These are phyloP conservation scores for Oppia nitens DNA, from an alignment of 1,140 invertebrate species.

Conservation along the genomic window DNA sequence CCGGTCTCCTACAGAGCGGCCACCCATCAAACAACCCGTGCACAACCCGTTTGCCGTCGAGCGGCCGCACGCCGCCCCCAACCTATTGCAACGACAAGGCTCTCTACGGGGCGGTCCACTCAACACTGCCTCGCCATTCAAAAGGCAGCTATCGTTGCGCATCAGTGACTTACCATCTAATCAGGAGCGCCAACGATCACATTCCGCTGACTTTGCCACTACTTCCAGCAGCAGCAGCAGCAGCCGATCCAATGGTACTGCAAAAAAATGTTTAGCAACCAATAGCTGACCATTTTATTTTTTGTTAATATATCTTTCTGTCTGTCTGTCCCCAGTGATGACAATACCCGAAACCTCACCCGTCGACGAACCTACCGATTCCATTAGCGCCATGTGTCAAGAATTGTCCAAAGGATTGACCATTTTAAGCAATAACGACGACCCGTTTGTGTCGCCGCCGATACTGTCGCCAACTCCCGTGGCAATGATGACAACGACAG, in stretches of 20 bases:
- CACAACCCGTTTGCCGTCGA: constrained; percentile 85
- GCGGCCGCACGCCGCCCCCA: constrained; percentile 78
- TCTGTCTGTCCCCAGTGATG: no score
- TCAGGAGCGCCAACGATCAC: not conserved
- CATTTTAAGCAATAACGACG: constrained; percentile 50
- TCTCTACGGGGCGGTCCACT: constrained; percentile 70
- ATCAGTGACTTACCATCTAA: constrained; percentile 36
- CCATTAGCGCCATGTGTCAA: constrained; percentile 66
- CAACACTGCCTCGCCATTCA: constrained; percentile 73
- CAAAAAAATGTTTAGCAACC: no score
- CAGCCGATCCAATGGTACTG: not conserved
- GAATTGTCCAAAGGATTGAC: constrained; percentile 65
- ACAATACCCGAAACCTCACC: constrained; percentile 50
- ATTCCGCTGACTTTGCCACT: constrained; percentile 6
- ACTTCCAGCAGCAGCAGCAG: no score
- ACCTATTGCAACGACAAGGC: constrained; percentile 78
- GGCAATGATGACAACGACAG: not conserved
- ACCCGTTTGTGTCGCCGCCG: no score
- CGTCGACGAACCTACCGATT: constrained; percentile 26
- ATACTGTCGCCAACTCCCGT: not conserved
- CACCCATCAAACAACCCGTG: constrained; percentile 36
- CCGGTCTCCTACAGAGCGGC: constrained; percentile 24
- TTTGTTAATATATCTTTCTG: no score
- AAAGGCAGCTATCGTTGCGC: constrained; percentile 79
- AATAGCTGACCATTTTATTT: no score